These are phyloP conservation scores for Whitmania pigra DNA, from an alignment of 1,140 invertebrate genomes.

Conservation along the genomic window DNA sequence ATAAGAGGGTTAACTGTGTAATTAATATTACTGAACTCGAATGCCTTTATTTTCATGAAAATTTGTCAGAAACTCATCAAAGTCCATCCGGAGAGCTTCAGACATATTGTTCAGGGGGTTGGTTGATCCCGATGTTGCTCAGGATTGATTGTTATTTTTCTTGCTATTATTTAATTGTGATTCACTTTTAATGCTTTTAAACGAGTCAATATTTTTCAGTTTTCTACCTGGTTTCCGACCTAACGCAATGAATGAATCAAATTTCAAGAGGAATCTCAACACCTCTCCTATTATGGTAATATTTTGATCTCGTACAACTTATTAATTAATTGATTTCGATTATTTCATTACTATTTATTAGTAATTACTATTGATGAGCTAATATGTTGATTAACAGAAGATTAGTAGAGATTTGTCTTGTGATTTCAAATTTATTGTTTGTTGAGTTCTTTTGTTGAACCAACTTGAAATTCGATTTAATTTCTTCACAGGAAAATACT, in stretches of 20 bases:
- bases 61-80: background rate
- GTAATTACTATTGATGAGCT: too few relatives aligned
- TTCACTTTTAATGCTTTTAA: too few relatives aligned
- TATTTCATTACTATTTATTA: too few relatives aligned
- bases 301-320: background rate
- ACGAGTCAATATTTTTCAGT: background rate
- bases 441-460: background rate
- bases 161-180: too few relatives aligned
- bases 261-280: background rate
- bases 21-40: too few relatives aligned
- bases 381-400: too few relatives aligned
- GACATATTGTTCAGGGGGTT: constrained; percentile 8
- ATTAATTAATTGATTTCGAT: too few relatives aligned
- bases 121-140: background rate
- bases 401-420: too few relatives aligned
- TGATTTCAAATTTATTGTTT: too few relatives aligned
- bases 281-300: background rate
- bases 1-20: too few relatives aligned
- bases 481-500: background rate
- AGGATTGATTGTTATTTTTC: too few relatives aligned
- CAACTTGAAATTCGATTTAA: background rate
- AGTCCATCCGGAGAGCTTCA: background rate
- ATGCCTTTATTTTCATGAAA: too few relatives aligned
- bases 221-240: constrained; percentile 5
- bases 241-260: background rate